Percentiles rank a stretch among this genome's conserved stretches.
Conservation (phyloP, 2,797 vertebrate genomes). For the Parambassis ranga region DNA sequence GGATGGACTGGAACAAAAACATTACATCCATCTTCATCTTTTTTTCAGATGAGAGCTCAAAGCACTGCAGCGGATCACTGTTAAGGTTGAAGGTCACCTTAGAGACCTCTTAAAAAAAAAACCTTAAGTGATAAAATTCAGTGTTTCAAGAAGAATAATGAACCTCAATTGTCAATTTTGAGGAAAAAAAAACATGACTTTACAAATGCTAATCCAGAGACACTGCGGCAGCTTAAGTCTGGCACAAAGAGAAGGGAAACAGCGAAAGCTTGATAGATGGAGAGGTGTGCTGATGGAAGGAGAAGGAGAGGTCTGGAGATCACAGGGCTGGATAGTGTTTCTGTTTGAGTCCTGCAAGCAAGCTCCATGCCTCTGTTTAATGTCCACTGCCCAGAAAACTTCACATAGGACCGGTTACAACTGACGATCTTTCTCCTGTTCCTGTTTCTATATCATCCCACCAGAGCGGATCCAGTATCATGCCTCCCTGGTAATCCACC, state of each 20-base stretch:
- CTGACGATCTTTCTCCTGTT: slow-evolving; percentile 42
- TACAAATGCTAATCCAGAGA: slow-evolving; percentile 29
- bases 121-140: not conserved
- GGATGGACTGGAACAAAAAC: slow-evolving; percentile 39
- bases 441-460: slow-evolving; percentile 51
- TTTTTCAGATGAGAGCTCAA: not conserved
- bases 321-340: slow-evolving; percentile 70
- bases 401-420: slow-evolving; percentile 13
- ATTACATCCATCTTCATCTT: slow-evolving; percentile 53
- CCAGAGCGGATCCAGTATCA: slow-evolving; percentile 57
- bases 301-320: slow-evolving; percentile 66
- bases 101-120: slow-evolving; percentile 8
- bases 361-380: slow-evolving; percentile 66
- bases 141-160: slow-evolving; percentile 12
- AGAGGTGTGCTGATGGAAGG: slow-evolving; percentile 60
- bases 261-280: slow-evolving; percentile 56
- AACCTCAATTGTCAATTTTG: not conserved
- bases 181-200: slow-evolving; percentile 6
- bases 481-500: slow-evolving; percentile 31
- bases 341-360: slow-evolving; percentile 41
- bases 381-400: slow-evolving; percentile 58
- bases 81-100: slow-evolving; percentile 8
- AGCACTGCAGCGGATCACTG: slow-evolving; percentile 18
- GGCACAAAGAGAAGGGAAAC: slow-evolving; percentile 30
- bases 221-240: slow-evolving; percentile 33